Percentiles rank a stretch among this genome's conserved stretches.
phyloP scores from a whole-genome alignment of 1,140 invertebrate species.

The Zaprionus lachaisei region DNA sequence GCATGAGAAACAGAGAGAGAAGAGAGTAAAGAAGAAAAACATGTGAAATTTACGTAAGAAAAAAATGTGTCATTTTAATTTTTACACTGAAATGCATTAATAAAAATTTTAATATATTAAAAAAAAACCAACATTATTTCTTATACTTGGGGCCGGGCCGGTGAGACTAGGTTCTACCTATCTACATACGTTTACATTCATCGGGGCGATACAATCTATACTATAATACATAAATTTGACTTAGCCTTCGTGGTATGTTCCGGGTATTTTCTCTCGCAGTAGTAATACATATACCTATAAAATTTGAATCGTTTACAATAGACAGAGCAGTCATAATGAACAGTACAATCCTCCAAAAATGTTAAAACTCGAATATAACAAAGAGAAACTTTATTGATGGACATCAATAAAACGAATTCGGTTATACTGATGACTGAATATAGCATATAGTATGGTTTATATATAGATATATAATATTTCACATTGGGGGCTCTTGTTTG shows the following conservation, averaged over 20 bases:
- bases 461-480: constrained; percentile 4
- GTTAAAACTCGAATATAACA: background rate
- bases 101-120: constrained; percentile 76
- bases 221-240: background rate
- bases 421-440: constrained; percentile 8
- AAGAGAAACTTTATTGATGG: constrained; percentile 15
- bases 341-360: background rate
- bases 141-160: background rate
- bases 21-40: constrained; percentile 39
- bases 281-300: background rate
- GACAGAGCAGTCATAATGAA: background rate
- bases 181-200: background rate
- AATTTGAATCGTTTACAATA: background rate
- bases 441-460: background rate
- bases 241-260: background rate
- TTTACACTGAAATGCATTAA: constrained; percentile 77
- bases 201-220: background rate
- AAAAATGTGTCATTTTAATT: constrained; percentile 78
- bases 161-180: background rate
- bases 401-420: constrained; percentile 6
- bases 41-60: constrained; percentile 75
- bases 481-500: background rate
- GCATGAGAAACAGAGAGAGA: constrained; percentile 28
- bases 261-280: background rate
- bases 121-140: constrained; percentile 20